A percentile compares a stretch with the other conserved stretches of the same genome.
phyloP scores from a whole-genome alignment of 2,888 invertebrate species.

The Ectemnius continuus region DNA sequence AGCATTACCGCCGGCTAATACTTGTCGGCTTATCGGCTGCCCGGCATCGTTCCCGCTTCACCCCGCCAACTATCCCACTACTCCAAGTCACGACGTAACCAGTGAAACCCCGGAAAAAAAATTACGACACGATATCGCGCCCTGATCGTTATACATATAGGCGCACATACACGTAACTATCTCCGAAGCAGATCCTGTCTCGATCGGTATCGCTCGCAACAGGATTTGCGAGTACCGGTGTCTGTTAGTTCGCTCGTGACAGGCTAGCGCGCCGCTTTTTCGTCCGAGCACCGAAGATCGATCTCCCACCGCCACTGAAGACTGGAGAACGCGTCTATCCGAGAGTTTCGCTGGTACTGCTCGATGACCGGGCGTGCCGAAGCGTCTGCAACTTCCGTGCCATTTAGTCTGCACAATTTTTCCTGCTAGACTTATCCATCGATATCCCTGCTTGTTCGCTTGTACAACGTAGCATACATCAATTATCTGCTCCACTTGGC shows the following conservation, averaged over 20 bases:
- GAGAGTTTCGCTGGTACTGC: slow-evolving; percentile 7
- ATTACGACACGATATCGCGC: background rate
- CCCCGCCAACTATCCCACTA: background rate
- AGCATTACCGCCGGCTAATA: slow-evolving; percentile 26
- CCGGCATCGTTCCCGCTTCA: background rate
- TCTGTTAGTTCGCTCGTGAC: background rate
- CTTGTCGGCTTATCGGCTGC: slow-evolving; percentile 31
- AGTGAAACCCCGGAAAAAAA: background rate
- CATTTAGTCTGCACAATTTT: too few relatives aligned
- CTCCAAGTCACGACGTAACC: slow-evolving; percentile 1
- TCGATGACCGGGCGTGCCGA: too few relatives aligned
- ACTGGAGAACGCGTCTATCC: slow-evolving; percentile 28
- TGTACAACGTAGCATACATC: too few relatives aligned
- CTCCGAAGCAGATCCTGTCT: background rate
- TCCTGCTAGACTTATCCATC: too few relatives aligned
- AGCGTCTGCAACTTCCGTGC: too few relatives aligned
- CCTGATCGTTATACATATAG: slow-evolving; percentile 6
- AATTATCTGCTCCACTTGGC: too few relatives aligned
- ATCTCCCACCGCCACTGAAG: slow-evolving; percentile 22
- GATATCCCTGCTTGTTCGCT: too few relatives aligned
- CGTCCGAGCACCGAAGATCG: slow-evolving; percentile 22
- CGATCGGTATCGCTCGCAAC: slow-evolving; percentile 18
- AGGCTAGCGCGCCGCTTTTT: slow-evolving; percentile 19
- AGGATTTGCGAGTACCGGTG: slow-evolving; percentile 20
- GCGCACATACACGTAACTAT: background rate